Conservation (phyloP, 2,113 vertebrate genomes). For the Toxotes chatareus region DNA sequence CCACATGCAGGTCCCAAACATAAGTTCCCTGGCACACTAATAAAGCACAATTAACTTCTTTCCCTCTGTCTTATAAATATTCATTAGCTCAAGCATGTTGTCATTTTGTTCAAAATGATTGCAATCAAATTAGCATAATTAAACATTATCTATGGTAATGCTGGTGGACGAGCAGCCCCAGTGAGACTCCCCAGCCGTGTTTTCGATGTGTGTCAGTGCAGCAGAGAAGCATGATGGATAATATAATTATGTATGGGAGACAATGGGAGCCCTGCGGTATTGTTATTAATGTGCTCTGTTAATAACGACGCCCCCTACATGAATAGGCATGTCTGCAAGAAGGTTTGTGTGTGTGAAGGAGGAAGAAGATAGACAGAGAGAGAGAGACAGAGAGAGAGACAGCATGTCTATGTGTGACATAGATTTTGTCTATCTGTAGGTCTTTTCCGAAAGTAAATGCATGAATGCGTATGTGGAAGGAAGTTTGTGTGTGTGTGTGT, state of each 20-base stretch:
- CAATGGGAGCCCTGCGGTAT: slow-evolving; percentile 64
- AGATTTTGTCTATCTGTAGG: neutral
- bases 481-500: neutral
- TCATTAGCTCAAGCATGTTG: slow-evolving; percentile 70
- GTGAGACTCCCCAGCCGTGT: slow-evolving; percentile 55
- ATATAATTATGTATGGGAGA: slow-evolving; percentile 74
- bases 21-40: slow-evolving; percentile 56
- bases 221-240: slow-evolving; percentile 71
- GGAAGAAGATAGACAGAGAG: neutral
- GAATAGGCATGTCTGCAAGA: slow-evolving; percentile 46
- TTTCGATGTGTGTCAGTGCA: slow-evolving; percentile 59
- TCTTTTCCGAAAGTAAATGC: neutral
- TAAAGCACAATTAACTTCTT: slow-evolving; percentile 69
- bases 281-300: slow-evolving; percentile 73
- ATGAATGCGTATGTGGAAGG: neutral
- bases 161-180: slow-evolving; percentile 47
- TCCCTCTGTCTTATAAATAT: slow-evolving; percentile 69
- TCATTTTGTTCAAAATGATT: slow-evolving; percentile 73
- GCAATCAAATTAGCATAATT: slow-evolving; percentile 78
- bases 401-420: neutral
- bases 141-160: slow-evolving; percentile 76
- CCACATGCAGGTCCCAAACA: slow-evolving; percentile 45
- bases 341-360: neutral
- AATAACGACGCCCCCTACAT: slow-evolving; percentile 57
- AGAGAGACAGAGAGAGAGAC: neutral